phyloP scores from a whole-genome alignment of 2,113 vertebrate species.

The Odontophorus gujanensis region DNA sequence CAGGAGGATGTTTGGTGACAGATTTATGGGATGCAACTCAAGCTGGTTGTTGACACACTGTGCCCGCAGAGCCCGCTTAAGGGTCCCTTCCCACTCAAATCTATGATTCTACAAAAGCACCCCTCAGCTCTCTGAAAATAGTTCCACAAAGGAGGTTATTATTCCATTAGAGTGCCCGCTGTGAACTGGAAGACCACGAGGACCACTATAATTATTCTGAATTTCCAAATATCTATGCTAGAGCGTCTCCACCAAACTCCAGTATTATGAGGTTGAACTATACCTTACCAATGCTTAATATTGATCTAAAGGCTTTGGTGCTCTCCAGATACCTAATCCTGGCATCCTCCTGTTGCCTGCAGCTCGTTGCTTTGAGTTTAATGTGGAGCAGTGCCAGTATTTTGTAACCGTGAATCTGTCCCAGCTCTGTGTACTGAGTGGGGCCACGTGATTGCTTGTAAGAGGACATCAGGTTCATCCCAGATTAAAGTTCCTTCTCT shows the following conservation, averaged over 20 bases:
- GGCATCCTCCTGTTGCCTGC: not conserved
- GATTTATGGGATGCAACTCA: not conserved
- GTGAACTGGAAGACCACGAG: not conserved
- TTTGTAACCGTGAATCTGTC: not conserved
- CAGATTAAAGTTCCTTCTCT: not conserved
- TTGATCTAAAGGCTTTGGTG: not conserved
- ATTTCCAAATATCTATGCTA: not conserved
- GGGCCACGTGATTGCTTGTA: fast-evolving
- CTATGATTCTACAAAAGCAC: too few relatives aligned
- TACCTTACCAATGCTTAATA: not conserved
- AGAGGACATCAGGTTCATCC: not conserved
- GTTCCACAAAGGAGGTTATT: not conserved
- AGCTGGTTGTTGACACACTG: not conserved
- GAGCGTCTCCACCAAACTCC: not conserved
- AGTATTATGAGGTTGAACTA: not conserved
- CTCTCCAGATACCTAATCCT: not conserved
- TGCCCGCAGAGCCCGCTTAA: not conserved
- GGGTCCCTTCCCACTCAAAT: too few relatives aligned
- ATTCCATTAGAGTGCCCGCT: not conserved
- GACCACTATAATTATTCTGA: not conserved
- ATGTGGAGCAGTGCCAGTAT: not conserved
- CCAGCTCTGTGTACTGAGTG: not conserved
- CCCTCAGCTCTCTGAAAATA: not conserved
- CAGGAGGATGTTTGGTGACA: not conserved
- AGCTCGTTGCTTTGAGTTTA: not conserved